Conservation (phyloP, 2,888 invertebrate genomes). For the Chydorus sphaericus region DNA sequence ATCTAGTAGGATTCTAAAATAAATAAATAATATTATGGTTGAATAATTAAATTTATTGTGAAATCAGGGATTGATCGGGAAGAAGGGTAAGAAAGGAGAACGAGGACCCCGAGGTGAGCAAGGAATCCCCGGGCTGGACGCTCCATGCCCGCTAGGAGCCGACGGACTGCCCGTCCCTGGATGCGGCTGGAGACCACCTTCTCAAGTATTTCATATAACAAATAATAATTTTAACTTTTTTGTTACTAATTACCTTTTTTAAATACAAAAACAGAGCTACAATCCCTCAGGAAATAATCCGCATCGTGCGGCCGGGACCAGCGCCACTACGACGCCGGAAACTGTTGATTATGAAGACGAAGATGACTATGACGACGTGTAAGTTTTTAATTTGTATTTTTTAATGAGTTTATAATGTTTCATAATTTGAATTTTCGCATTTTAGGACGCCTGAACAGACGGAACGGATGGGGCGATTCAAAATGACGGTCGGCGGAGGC, state of each 20-base stretch:
- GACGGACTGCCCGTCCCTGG: slow-evolving; percentile 92
- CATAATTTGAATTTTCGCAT: too few relatives aligned
- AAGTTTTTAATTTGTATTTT: not conserved
- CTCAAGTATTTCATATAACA: slow-evolving; percentile 3
- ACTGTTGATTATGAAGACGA: slow-evolving; percentile 6
- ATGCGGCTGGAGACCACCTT: slow-evolving; percentile 78
- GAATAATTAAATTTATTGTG: too few relatives aligned
- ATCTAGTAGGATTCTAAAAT: slow-evolving; percentile 52
- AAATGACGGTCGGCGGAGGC: not conserved
- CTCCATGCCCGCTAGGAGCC: slow-evolving; percentile 92
- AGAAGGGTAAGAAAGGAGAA: slow-evolving; percentile 81
- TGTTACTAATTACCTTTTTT: too few relatives aligned
- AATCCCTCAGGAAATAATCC: not conserved
- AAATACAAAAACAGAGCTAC: not conserved
- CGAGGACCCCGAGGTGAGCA: slow-evolving; percentile 87
- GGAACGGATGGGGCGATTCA: slow-evolving; percentile 1
- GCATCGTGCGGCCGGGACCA: not conserved
- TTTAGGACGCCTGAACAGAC: not conserved
- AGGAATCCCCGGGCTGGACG: slow-evolving; percentile 93
- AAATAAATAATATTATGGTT: too few relatives aligned
- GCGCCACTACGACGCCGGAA: not conserved
- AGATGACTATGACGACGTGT: slow-evolving; percentile 8
- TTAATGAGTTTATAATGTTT: too few relatives aligned
- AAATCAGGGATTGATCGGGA: slow-evolving; percentile 67
- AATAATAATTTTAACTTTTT: too few relatives aligned